phyloP scores from a whole-genome alignment of 2,797 vertebrate species.

The Oryzias dopingdopingensis region DNA sequence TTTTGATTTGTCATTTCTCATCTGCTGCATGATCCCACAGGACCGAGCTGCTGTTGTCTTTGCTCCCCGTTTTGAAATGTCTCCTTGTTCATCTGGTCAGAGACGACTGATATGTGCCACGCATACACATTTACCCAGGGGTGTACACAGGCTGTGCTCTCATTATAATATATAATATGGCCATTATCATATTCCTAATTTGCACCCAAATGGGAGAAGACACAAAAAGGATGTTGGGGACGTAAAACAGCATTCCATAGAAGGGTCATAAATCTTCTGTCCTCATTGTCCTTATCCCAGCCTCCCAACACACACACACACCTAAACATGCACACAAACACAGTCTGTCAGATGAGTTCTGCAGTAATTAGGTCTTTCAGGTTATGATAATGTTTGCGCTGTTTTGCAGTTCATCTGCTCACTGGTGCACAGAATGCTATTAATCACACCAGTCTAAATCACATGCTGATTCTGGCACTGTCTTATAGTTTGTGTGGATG shows the following conservation, averaged over 20 bases:
- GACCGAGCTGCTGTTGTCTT: slow-evolving; percentile 4
- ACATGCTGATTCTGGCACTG: slow-evolving; percentile 49
- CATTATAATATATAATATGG: slow-evolving; percentile 57
- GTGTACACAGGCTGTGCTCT: slow-evolving; percentile 12
- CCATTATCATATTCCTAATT: slow-evolving; percentile 65
- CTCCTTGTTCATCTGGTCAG: slow-evolving; percentile 21
- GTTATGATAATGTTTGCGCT: slow-evolving; percentile 75
- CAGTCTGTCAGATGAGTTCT: slow-evolving; percentile 52
- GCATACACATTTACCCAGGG: slow-evolving; percentile 9
- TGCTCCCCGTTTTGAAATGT: slow-evolving; percentile 25
- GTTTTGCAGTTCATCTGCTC: slow-evolving; percentile 68
- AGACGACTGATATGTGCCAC: not conserved
- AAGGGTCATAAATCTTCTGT: slow-evolving; percentile 66
- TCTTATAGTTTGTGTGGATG: slow-evolving; percentile 6
- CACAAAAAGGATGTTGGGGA: slow-evolving; percentile 48
- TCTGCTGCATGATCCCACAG: slow-evolving; percentile 11
- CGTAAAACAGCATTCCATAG: slow-evolving; percentile 38
- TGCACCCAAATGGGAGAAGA: slow-evolving; percentile 50
- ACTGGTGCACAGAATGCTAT: slow-evolving; percentile 59
- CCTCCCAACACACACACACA: slow-evolving; percentile 8
- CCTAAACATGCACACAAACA: slow-evolving; percentile 9
- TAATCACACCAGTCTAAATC: slow-evolving; percentile 68
- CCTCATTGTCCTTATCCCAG: slow-evolving; percentile 12
- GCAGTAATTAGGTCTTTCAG: slow-evolving; percentile 72
- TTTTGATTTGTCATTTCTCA: too few relatives aligned